phyloP scores from a whole-genome alignment of 2,888 invertebrate genomes.

The Eupithecia tripunctaria region DNA sequence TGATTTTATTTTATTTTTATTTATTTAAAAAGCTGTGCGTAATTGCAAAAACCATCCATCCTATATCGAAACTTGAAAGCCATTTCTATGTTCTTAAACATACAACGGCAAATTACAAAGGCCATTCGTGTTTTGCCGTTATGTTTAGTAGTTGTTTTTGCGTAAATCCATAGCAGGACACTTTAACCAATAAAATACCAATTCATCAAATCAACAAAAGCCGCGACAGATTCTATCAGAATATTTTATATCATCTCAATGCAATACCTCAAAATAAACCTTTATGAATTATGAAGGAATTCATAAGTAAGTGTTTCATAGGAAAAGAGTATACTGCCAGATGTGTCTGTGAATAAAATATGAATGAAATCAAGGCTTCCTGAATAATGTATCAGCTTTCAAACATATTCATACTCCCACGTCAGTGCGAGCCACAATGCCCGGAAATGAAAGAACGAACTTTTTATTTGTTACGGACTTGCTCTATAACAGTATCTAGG shows the following conservation, averaged over 20 bases:
- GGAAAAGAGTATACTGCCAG: not conserved
- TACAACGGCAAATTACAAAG: no score
- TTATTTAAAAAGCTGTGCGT: no score
- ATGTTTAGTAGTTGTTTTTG: no score
- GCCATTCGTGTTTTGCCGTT: no score
- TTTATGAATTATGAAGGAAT: not conserved
- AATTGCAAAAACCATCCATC: no score
- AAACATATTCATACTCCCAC: not conserved
- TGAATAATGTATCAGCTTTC: constrained; percentile 8
- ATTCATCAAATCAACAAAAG: not conserved
- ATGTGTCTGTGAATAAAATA: constrained; percentile 3
- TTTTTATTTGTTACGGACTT: not conserved
- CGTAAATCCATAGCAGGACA: not conserved
- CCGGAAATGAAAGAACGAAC: not conserved
- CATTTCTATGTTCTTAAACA: no score
- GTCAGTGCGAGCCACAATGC: not conserved
- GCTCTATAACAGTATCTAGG: not conserved
- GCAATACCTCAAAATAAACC: not conserved
- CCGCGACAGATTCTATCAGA: not conserved
- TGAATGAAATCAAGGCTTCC: constrained; percentile 4
- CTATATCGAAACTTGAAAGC: no score
- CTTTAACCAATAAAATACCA: not conserved
- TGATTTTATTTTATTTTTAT: no score
- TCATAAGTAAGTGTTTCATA: not conserved
- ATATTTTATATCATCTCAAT: not conserved